These are phyloP conservation scores for Isaurus tuberculatus DNA, from an alignment of 92 coral and sea anemone genomes.

Conservation along the genomic window DNA sequence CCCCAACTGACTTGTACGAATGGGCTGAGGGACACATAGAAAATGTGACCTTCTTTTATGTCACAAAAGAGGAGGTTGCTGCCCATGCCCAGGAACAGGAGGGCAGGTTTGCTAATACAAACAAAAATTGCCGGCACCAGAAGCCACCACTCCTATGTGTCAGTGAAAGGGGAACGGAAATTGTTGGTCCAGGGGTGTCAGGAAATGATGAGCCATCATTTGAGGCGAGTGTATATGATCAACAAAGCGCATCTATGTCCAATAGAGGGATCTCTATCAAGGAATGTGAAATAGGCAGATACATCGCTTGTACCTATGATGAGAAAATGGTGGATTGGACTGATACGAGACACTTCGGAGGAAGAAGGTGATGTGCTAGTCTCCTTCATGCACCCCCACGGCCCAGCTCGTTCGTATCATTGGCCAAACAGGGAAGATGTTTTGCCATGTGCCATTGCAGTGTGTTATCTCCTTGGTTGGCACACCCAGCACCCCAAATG, in stretches of 20 bases:
- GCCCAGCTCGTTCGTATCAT: slow-evolving; percentile 32
- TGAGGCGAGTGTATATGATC: slow-evolving; percentile 11
- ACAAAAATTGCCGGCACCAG: slow-evolving; percentile 28
- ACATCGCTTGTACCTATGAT: slow-evolving; percentile 36
- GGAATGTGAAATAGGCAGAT: slow-evolving; percentile 40
- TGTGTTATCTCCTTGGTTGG: slow-evolving; percentile 30
- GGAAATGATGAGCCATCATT: slow-evolving; percentile 36
- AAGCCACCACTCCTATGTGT: slow-evolving; percentile 33
- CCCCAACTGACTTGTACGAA: slow-evolving; percentile 34
- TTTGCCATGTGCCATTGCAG: slow-evolving; percentile 40
- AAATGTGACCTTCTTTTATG: slow-evolving; percentile 27
- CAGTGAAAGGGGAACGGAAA: slow-evolving; percentile 12
- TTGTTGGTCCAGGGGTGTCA: slow-evolving; percentile 33
- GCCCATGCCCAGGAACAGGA: slow-evolving; percentile 37
- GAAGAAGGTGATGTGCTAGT: slow-evolving; percentile 33
- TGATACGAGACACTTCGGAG: slow-evolving; percentile 16
- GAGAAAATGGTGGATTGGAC: slow-evolving; percentile 28
- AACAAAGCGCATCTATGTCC: not conserved
- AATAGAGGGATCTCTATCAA: not conserved
- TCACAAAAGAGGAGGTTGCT: slow-evolving; percentile 36
- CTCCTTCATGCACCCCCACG: slow-evolving; percentile 39
- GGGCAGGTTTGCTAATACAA: slow-evolving; percentile 26
- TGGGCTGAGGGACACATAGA: slow-evolving; percentile 25
- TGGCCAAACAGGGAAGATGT: slow-evolving; percentile 31
- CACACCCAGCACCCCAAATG: slow-evolving; percentile 23